Conservation (phyloP, 2,797 vertebrate genomes). For the Atherinosoma microstoma region DNA sequence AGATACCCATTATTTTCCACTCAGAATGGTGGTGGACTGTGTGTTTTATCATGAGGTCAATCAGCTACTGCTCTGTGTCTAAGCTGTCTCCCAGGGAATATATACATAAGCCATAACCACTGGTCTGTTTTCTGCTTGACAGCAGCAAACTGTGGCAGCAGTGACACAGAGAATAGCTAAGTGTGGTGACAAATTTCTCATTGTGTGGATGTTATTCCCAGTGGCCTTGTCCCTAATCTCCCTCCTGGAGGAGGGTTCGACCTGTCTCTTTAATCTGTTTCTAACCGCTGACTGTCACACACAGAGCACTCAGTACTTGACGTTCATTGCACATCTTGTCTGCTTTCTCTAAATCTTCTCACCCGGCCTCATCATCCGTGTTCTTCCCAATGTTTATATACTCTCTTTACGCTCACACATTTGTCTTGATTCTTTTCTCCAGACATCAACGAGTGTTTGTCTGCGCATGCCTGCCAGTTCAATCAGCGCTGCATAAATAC, state of each 20-base stretch:
- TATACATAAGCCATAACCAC: constrained; percentile 33
- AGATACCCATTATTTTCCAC: constrained; percentile 33
- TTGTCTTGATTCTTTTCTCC: constrained; percentile 38
- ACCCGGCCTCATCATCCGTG: constrained; percentile 2
- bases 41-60: constrained; percentile 40
- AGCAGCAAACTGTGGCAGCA: constrained; percentile 35
- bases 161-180: constrained; percentile 23
- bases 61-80: constrained; percentile 18
- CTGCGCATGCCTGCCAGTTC: constrained; percentile 84
- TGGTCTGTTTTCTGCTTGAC: constrained; percentile 30
- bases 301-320: constrained; percentile 9
- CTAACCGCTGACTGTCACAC: constrained; percentile 34
- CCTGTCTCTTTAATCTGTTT: constrained; percentile 48
- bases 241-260: constrained; percentile 34
- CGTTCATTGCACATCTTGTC: constrained; percentile 9
- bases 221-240: constrained; percentile 46
- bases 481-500: constrained; percentile 90
- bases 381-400: constrained; percentile 17
- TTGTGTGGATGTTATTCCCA: constrained; percentile 49
- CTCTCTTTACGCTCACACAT: constrained; percentile 28
- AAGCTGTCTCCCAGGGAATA: constrained; percentile 21
- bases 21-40: constrained; percentile 14
- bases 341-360: constrained; percentile 14
- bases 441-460: constrained; percentile 93
- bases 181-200: constrained; percentile 49